Evolutionary conservation across 2,113 vertebrate genomes (phyloP).

Genomic region (Gyps fulvus): DNA sequence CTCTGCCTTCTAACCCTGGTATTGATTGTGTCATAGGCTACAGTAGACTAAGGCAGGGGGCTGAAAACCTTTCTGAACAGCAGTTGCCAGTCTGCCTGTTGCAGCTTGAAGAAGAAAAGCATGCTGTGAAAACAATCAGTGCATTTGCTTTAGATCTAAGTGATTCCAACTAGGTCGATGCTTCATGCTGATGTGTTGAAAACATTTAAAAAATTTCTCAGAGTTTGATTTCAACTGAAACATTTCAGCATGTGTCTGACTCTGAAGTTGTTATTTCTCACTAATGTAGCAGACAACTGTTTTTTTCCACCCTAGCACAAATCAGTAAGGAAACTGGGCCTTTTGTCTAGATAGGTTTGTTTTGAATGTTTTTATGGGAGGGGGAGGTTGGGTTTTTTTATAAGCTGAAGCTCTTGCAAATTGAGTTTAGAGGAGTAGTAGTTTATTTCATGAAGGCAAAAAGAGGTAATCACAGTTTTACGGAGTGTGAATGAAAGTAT

Average conservation of each 20-base stretch:
- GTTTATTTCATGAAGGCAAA: conserved; percentile 17
- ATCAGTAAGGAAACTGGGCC: conserved; percentile 22
- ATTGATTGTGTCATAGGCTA: conserved; percentile 83
- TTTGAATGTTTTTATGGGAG: neutral
- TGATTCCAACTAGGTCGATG: conserved; percentile 85
- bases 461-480: neutral
- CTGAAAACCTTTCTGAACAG: conserved; percentile 78
- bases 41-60: conserved; percentile 76
- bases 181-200: conserved; percentile 84
- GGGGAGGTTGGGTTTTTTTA: neutral
- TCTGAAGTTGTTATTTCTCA: conserved; percentile 71
- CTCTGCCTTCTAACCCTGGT: conserved; percentile 71
- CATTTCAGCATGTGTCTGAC: conserved; percentile 64
- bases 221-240: conserved; percentile 78
- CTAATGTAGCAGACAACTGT: conserved; percentile 48
- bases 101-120: conserved; percentile 75
- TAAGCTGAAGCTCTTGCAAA: neutral
- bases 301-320: conserved; percentile 46
- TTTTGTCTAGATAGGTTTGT: conserved; percentile 49
- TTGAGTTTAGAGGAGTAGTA: neutral
- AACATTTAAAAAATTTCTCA: conserved; percentile 82
- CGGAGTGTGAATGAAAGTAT: neutral
- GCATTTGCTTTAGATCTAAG: conserved; percentile 88
- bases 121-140: conserved; percentile 91
- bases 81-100: conserved; percentile 68